Conservation (phyloP, 2,888 invertebrate genomes). For the Bugula neritina region DNA sequence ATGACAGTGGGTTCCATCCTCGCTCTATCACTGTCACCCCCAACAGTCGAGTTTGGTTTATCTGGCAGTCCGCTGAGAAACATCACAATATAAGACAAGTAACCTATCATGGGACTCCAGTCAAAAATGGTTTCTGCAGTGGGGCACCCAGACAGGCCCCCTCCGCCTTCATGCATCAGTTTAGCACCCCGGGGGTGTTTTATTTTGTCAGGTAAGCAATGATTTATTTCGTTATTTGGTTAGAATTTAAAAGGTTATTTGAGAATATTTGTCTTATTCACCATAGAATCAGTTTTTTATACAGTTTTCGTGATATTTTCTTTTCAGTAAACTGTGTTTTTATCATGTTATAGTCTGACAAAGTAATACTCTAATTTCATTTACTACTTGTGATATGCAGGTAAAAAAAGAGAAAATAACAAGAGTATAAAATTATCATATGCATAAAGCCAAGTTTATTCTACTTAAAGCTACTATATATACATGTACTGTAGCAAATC, state of each 20-base stretch:
- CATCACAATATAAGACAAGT: constrained; percentile 53
- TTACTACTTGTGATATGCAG: no score
- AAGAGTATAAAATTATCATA: no score
- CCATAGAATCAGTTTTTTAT: no score
- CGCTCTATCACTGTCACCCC: constrained; percentile 50
- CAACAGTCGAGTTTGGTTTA: constrained; percentile 53
- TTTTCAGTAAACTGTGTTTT: no score
- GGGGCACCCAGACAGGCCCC: constrained; percentile 48
- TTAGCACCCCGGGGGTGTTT: constrained; percentile 47
- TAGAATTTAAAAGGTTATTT: not conserved
- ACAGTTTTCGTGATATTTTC: no score
- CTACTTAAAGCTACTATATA: no score
- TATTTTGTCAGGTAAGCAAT: constrained; percentile 44
- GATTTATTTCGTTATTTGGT: no score
- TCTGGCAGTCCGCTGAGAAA: constrained; percentile 51
- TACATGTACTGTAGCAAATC: constrained; percentile 38
- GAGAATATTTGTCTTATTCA: no score
- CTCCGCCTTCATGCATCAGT: constrained; percentile 52
- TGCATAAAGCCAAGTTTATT: no score
- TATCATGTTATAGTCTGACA: no score
- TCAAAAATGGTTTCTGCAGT: constrained; percentile 50
- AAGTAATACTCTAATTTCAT: no score
- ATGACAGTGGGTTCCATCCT: constrained; percentile 51
- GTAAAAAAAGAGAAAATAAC: no score
- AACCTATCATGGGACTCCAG: constrained; percentile 44